Evolutionary conservation across 2,113 vertebrate species (phyloP).

Genomic region (Edolisoma coerulescens): DNA sequence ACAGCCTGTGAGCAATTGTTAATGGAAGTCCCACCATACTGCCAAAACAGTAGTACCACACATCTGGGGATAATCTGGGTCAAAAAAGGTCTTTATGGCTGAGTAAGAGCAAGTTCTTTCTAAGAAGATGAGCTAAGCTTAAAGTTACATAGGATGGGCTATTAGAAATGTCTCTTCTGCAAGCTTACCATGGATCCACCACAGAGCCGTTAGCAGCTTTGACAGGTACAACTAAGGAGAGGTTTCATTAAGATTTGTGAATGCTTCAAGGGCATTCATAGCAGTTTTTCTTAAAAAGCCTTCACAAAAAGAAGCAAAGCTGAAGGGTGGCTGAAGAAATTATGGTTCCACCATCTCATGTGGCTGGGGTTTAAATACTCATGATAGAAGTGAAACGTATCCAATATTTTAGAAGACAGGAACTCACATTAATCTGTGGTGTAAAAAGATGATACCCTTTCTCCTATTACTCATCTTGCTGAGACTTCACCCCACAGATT

Average conservation of each 20-base stretch:
- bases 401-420: neutral
- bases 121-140: neutral
- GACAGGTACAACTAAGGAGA: neutral
- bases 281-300: neutral
- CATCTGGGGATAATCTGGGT: neutral
- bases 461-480: neutral
- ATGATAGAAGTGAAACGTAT: rapidly evolving
- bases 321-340: neutral
- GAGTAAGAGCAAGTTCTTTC: neutral
- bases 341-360: neutral
- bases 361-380: neutral
- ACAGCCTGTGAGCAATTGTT: neutral
- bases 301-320: neutral
- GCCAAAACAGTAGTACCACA: neutral
- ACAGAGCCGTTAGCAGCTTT: neutral
- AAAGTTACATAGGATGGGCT: neutral
- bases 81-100: neutral
- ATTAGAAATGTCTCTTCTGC: neutral
- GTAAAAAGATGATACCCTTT: neutral
- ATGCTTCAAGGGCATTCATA: neutral
- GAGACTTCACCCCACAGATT: neutral
- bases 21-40: neutral
- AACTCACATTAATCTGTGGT: neutral
- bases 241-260: neutral
- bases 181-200: neutral